Conservation (phyloP, 2,888 invertebrate genomes). For the Platypus cylindrus region DNA sequence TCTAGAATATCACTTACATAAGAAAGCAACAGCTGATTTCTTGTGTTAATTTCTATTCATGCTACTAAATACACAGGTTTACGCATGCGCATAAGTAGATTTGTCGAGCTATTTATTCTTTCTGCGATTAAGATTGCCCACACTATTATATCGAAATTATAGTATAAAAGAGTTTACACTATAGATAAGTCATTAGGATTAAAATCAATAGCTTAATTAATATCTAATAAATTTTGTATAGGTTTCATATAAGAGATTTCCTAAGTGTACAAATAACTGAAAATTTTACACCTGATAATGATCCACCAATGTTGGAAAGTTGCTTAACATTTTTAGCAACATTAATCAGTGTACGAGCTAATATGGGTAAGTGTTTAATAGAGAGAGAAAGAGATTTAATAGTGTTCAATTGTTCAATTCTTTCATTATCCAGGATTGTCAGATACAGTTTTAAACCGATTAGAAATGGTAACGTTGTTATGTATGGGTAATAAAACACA, state of each 20-base stretch:
- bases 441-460: conserved; percentile 50
- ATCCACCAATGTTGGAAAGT: conserved; percentile 84
- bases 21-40: no score
- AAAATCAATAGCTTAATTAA: not conserved
- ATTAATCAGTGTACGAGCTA: conserved; percentile 75
- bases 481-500: conserved; percentile 93
- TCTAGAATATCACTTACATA: no score
- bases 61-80: no score
- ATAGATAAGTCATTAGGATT: conserved; percentile 1
- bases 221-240: conserved; percentile 26
- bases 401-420: conserved; percentile 1
- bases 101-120: no score
- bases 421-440: conserved; percentile 37
- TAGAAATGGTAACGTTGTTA: conserved; percentile 86
- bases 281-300: no score
- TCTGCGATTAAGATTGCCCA: no score
- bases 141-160: no score
- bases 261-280: no score
- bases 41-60: no score
- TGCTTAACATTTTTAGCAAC: conserved; percentile 84
- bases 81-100: no score
- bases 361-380: conserved; percentile 52
- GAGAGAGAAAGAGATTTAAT: not conserved
- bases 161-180: no score
- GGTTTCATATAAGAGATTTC: conserved; percentile 82